Evolutionary conservation across 1,140 invertebrate genomes (phyloP).

Genomic region (Pemphigus obesinymphae): DNA sequence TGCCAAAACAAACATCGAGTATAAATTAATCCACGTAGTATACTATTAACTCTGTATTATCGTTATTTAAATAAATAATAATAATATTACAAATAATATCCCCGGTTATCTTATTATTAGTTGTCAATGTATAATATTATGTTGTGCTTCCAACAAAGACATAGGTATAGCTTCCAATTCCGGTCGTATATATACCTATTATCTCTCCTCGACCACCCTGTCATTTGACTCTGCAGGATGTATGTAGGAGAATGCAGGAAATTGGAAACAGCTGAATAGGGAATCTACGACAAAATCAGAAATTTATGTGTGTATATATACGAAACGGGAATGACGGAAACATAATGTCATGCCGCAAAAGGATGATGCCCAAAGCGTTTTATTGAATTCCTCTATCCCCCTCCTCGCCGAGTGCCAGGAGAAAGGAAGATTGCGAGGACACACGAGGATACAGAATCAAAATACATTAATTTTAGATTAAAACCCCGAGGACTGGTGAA

Average conservation of each 20-base stretch:
- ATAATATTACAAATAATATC: too few relatives aligned
- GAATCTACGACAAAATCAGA: not conserved
- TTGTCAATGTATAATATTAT: too few relatives aligned
- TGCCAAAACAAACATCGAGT: too few relatives aligned
- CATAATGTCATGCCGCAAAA: not conserved
- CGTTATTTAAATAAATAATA: too few relatives aligned
- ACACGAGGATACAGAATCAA: not conserved
- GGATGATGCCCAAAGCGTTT: not conserved
- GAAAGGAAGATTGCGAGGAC: not conserved
- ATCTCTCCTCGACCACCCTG: not conserved
- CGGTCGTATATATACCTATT: not conserved
- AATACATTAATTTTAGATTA: not conserved
- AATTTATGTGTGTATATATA: not conserved
- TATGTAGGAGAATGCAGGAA: not conserved
- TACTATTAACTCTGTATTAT: too few relatives aligned
- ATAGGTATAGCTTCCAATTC: not conserved
- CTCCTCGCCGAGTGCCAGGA: not conserved
- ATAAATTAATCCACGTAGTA: too few relatives aligned
- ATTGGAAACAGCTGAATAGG: conserved; percentile 2
- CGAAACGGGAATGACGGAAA: not conserved
- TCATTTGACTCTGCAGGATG: conserved; percentile 2
- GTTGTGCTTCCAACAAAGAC: not conserved
- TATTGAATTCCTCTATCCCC: not conserved
- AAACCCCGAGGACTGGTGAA: not conserved
- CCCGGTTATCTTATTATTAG: too few relatives aligned